Evolutionary conservation across 2,113 vertebrate species (phyloP).

Genomic region (Aplodontia rufa): DNA sequence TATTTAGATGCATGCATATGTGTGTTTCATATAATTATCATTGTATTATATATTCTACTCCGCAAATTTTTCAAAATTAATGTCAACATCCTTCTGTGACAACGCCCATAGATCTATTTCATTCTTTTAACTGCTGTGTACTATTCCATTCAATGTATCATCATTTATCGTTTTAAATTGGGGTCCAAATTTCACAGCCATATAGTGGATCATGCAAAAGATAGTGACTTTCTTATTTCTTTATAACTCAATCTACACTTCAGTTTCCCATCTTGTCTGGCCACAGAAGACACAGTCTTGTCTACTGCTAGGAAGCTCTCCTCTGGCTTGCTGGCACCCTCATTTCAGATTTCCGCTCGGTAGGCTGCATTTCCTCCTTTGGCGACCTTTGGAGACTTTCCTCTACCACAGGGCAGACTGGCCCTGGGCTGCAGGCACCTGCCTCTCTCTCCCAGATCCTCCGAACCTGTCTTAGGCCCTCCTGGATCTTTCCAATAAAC

Average conservation of each 20-base stretch:
- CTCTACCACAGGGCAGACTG: not conserved
- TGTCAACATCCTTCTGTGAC: not conserved
- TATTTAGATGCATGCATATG: not conserved
- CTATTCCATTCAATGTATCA: not conserved
- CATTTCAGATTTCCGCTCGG: not conserved
- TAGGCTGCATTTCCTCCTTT: not conserved
- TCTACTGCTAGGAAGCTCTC: not conserved
- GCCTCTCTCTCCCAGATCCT: not conserved
- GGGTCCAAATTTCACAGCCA: not conserved
- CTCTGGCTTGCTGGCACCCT: not conserved
- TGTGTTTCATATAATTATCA: not conserved
- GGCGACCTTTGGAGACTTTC: not conserved
- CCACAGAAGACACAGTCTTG: not conserved
- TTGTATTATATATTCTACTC: not conserved
- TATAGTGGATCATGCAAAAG: not conserved
- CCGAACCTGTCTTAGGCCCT: not conserved
- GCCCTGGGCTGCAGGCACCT: not conserved
- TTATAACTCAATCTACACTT: not conserved
- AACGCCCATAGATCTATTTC: not conserved
- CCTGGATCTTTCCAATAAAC: not conserved
- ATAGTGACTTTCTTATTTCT: not conserved
- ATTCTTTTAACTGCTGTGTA: not conserved
- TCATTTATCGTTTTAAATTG: slow-evolving; percentile 6
- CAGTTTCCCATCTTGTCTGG: not conserved
- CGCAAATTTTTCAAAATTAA: not conserved